These are phyloP conservation scores for Adelosebastes latens DNA, from an alignment of 2,797 vertebrate genomes.

Conservation along the genomic window DNA sequence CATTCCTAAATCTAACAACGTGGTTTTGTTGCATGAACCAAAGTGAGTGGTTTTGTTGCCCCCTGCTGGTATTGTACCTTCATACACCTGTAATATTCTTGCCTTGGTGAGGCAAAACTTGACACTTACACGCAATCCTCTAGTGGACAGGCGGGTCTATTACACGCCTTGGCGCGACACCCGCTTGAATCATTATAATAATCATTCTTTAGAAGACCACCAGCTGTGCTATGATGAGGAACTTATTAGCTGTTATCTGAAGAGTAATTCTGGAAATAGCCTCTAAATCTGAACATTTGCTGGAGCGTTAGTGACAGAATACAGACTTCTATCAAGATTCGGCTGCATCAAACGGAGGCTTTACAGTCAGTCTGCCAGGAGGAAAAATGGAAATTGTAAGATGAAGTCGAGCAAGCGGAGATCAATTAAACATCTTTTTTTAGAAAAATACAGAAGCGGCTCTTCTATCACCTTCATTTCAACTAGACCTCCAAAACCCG, in stretches of 20 bases:
- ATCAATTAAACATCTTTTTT: neutral
- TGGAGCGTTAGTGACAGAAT: neutral
- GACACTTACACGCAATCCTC: neutral
- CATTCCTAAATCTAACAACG: too few species aligned
- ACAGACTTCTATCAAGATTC: neutral
- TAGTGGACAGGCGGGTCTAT: neutral
- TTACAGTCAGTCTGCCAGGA: neutral
- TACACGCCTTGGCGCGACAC: neutral
- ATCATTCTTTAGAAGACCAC: conserved; percentile 1
- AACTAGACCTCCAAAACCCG: neutral
- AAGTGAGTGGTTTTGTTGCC: too few species aligned
- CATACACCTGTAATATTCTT: too few species aligned
- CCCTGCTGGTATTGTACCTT: too few species aligned
- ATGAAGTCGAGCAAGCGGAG: neutral
- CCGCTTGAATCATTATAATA: neutral
- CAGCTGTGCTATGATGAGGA: neutral
- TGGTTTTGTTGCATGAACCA: rapidly evolving
- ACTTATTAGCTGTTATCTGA: neutral
- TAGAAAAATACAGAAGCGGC: neutral
- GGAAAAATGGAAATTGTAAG: neutral
- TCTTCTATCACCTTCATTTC: neutral
- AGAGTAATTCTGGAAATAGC: neutral
- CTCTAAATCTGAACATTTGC: neutral
- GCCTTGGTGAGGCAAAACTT: neutral
- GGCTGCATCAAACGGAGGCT: conserved; percentile 1